Base-by-base conservation (phyloP, 2,888 invertebrate species). In the Phyllotreta cruciferae region DNA sequence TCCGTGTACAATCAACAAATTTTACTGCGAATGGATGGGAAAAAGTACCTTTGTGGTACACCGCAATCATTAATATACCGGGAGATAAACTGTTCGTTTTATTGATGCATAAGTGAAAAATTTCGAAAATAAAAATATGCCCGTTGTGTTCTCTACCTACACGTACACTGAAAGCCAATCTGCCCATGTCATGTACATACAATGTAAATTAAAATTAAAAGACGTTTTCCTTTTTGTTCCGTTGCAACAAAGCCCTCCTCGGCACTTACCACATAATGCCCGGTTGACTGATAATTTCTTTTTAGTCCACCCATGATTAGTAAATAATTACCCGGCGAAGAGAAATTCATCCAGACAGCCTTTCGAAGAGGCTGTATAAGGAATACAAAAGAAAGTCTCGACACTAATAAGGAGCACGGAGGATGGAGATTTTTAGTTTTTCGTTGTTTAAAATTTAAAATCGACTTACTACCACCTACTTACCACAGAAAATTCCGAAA, bases 151-250 rank as follows among this genome's bases (percentile, higher is more conserved):
- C 24, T 24, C 24, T 24, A 3, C 24, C 24, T 24, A 24, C 24
- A 44, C 44, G 44, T 44, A 44, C 10, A 7, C 10, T 13, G 14
- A 44, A 44, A 9, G 10, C 13, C 44, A 44, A 44, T 44, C 44
- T 44, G 44, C 44, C 10, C 44, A 44, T 44, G 44, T 44, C 44
- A 44, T 44, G 44, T 44, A 44, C 44, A 44, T 44, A 44, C 44
- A 44, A 44, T 44, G 44, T 10, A 44, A 44, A 44, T 44, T 44
- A 44, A 44, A 44, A 44, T 44, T n/a, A 24, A 44, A 44, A 44
- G 44, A 44, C 14, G 44, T 11, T 44, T 44, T 11, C 13, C 44
- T 44, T 44, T 44, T 44, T 44, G 44, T 44, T 44, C 44, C 24
- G 24, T 44, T 10, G 8, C 11, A 44, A 44, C 44, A 44, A 44